Conservation (phyloP, 2,113 vertebrate species). For the Ginglymostoma cirratum region DNA sequence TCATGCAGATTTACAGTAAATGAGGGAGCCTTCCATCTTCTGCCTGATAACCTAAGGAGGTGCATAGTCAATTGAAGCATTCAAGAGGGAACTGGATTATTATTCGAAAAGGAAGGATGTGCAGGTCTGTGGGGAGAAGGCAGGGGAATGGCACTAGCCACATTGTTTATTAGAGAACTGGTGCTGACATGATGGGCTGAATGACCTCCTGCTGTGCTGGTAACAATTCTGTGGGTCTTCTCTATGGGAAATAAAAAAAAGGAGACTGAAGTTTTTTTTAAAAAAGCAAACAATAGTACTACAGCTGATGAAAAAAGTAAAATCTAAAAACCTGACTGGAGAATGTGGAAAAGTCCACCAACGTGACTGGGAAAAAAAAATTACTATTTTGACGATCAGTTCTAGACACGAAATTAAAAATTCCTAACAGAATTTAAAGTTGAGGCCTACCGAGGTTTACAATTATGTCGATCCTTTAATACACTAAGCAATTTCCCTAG, state of each 20-base stretch:
- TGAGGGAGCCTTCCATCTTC: neutral
- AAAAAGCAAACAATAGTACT: neutral
- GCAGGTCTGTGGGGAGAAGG: too few relatives aligned
- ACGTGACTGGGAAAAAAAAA: neutral
- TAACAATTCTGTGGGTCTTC: too few relatives aligned
- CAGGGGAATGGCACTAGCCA: too few relatives aligned
- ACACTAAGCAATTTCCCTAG: slow-evolving; percentile 6
- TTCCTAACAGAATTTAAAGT: neutral
- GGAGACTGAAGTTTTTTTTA: neutral
- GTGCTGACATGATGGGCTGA: too few relatives aligned
- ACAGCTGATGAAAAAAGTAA: too few relatives aligned
- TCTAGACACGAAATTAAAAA: slow-evolving; percentile 23
- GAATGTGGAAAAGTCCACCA: neutral
- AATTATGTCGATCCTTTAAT: neutral
- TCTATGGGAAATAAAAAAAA: neutral
- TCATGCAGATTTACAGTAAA: neutral
- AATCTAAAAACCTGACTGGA: neutral
- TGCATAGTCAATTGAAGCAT: neutral
- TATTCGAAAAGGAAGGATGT: too few relatives aligned
- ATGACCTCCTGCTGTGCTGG: too few relatives aligned
- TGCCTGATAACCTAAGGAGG: neutral
- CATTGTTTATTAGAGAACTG: too few relatives aligned
- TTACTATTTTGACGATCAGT: neutral
- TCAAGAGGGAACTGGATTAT: too few relatives aligned
- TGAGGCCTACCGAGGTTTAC: too few relatives aligned